Base-by-base conservation (phyloP, 1,140 invertebrate species). In the Gryon sp. region DNA sequence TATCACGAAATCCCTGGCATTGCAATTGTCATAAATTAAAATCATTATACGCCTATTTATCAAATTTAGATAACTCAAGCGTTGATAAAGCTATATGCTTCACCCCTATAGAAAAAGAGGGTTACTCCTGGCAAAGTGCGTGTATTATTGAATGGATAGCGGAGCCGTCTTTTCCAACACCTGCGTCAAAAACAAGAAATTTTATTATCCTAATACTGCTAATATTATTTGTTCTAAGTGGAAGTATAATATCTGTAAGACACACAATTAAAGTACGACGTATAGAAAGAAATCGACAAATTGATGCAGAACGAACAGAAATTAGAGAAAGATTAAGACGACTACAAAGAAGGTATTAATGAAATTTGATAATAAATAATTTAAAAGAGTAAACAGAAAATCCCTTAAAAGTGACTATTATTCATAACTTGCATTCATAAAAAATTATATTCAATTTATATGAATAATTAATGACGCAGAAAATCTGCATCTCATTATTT, bases 1-100 rank as follows among this genome's bases (percentile, higher is more conserved):
- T 94, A 32, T 87, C 90, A 7, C 92, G 94, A 48, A 95, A 95
- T 86, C 92, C 92, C 59, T 95, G 93, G 93, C 85, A 91, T 53
- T 94, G 93, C 80, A 91, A 94, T 55, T 94, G 93, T 68, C 53
- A 77, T 0, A 86, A 91, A 30, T 88, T 94, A 69, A 88, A 90
- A 53, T 82, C 89, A 15, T 90, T 92, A 70, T 93, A 91, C 62
- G 85, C 90, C 38, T 94, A 86, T 81, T 78, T 94, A 6, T 91
- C 89, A 0, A 80, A 89, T 15, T 87, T 90, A 55, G 89, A 91
- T n/a, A 84, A 88, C n/a, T 92, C 91, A 82, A 90, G 91, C 46
- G 53, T 81, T 2, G 9, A 9, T 0, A 45, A 69, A n/a, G 72
- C 20, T 15, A 65, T 92, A 24, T 86, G 90, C 12, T 94, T 93